Percentiles rank a stretch among this genome's conserved stretches.
These are phyloP conservation scores for Zeuzera pyrina DNA, from an alignment of 2,888 invertebrate genomes.

Conservation along the genomic window DNA sequence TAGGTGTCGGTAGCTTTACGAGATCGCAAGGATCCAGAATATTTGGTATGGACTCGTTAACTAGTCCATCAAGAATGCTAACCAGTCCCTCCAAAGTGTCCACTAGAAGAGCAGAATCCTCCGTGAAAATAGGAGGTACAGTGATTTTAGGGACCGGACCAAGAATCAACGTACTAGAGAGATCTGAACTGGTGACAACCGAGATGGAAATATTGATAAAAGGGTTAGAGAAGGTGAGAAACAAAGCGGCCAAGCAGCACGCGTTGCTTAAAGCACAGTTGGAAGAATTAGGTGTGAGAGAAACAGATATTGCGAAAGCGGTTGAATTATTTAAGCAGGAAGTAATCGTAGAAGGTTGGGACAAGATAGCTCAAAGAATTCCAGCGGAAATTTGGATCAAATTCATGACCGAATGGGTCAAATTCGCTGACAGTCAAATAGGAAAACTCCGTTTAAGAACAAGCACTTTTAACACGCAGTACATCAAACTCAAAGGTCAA, in stretches of 20 bases:
- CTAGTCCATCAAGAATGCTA: slow-evolving; percentile 37
- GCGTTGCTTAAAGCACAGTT: slow-evolving; percentile 61
- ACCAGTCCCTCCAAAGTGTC: slow-evolving; percentile 33
- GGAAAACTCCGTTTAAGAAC: slow-evolving; percentile 74
- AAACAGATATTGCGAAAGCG: slow-evolving; percentile 61
- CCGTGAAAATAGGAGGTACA: slow-evolving; percentile 44
- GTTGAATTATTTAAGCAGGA: slow-evolving; percentile 60
- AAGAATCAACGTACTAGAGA: slow-evolving; percentile 65
- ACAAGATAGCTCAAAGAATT: slow-evolving; percentile 74
- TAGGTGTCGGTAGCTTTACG: slow-evolving; percentile 34
- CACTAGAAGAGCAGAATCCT: slow-evolving; percentile 44
- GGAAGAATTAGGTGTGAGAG: slow-evolving; percentile 70
- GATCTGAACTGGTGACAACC: slow-evolving; percentile 58
- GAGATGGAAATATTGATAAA: slow-evolving; percentile 63
- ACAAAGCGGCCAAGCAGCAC: slow-evolving; percentile 41
- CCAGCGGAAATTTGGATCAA: slow-evolving; percentile 74
- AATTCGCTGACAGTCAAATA: slow-evolving; percentile 64
- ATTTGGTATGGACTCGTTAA: slow-evolving; percentile 30
- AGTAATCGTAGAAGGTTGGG: slow-evolving; percentile 66
- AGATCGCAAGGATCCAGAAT: slow-evolving; percentile 40
- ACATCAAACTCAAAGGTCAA: slow-evolving; percentile 66
- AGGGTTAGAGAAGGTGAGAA: slow-evolving; percentile 33
- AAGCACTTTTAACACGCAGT: slow-evolving; percentile 67
- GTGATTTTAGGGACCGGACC: slow-evolving; percentile 39
- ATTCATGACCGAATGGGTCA: slow-evolving; percentile 76